A percentile compares a stretch with the other conserved stretches of the same genome.
Evolutionary conservation across 2,797 vertebrate species (phyloP).

Genomic region (Thamnophis elegans): DNA sequence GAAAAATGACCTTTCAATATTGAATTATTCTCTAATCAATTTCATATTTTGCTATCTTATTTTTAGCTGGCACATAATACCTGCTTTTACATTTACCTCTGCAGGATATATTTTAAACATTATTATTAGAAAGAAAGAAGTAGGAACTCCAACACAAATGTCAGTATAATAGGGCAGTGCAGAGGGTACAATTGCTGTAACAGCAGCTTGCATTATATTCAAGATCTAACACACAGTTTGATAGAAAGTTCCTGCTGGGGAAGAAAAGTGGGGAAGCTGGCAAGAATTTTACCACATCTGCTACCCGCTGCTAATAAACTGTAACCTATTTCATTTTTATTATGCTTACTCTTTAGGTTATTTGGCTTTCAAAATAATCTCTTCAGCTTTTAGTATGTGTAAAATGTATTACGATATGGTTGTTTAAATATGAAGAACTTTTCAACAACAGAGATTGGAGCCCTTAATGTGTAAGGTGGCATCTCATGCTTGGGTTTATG

Average conservation of each 20-base stretch:
- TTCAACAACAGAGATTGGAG: slow-evolving; percentile 70
- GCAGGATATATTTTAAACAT: slow-evolving; percentile 66
- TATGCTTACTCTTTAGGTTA: slow-evolving; percentile 89
- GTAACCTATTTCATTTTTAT: slow-evolving; percentile 93
- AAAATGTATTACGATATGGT: slow-evolving; percentile 67
- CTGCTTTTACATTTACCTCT: slow-evolving; percentile 67
- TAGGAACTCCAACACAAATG: slow-evolving; percentile 76
- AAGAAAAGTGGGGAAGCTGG: slow-evolving; percentile 94
- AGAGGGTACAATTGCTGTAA: slow-evolving; percentile 75
- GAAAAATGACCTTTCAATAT: slow-evolving; percentile 60
- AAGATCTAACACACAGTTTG: slow-evolving; percentile 77
- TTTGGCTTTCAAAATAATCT: slow-evolving; percentile 79
- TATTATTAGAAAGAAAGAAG: slow-evolving; percentile 69
- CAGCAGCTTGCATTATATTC: slow-evolving; percentile 67
- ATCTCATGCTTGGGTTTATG: slow-evolving; percentile 56
- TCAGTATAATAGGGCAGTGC: slow-evolving; percentile 65
- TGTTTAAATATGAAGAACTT: slow-evolving; percentile 75
- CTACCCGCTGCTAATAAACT: slow-evolving; percentile 88
- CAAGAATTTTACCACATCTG: slow-evolving; percentile 87
- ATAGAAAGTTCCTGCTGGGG: slow-evolving; percentile 86
- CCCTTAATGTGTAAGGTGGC: slow-evolving; percentile 60
- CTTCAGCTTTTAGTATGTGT: slow-evolving; percentile 75
- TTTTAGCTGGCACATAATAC: slow-evolving; percentile 53
- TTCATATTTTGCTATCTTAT: slow-evolving; percentile 64
- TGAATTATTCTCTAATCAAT: slow-evolving; percentile 69